These are phyloP conservation scores for Diorhabda sublineata DNA, from an alignment of 1,140 invertebrate species.

Conservation along the genomic window DNA sequence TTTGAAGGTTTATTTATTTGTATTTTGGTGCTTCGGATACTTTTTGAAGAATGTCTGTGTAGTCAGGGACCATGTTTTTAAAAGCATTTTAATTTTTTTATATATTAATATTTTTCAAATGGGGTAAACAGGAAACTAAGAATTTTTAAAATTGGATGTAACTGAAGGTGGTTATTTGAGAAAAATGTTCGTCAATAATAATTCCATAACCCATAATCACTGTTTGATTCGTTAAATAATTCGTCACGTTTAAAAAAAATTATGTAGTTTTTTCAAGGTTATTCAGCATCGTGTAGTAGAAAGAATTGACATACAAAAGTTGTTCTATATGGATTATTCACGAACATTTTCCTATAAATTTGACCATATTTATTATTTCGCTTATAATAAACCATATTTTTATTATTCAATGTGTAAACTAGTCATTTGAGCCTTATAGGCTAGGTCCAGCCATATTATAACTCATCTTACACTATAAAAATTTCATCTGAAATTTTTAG, in stretches of 20 bases:
- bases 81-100: conserved; percentile 16
- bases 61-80: conserved; percentile 20
- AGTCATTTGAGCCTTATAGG: conserved; percentile 15
- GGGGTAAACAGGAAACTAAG: background rate
- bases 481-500: background rate
- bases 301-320: too few relatives aligned
- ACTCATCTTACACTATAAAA: background rate
- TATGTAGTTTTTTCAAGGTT: background rate
- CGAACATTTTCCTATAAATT: background rate
- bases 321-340: background rate
- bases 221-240: background rate
- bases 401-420: conserved; percentile 3
- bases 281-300: background rate
- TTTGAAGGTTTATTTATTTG: conserved; percentile 4
- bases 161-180: background rate
- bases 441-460: conserved; percentile 20
- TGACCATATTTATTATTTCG: too few relatives aligned
- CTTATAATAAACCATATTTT: too few relatives aligned
- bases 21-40: conserved; percentile 20
- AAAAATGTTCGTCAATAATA: background rate
- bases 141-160: background rate
- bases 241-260: background rate
- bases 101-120: conserved; percentile 1
- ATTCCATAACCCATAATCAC: background rate
- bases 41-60: conserved; percentile 17